Base-by-base conservation (phyloP, 2,888 invertebrate species). In the Thumatha senex region DNA sequence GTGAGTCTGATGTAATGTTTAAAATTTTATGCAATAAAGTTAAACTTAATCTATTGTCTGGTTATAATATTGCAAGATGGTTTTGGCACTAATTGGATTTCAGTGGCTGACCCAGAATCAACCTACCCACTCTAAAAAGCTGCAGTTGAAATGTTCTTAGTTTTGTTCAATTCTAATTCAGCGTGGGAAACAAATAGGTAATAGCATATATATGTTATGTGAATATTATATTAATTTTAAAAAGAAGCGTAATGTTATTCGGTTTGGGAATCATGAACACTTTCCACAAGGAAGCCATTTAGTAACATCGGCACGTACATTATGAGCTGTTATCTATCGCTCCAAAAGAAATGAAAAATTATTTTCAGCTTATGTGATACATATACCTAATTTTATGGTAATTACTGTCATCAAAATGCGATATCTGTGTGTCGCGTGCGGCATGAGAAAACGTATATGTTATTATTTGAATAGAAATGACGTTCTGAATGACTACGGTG, bases 401-500 rank as follows among this genome's bases (percentile, higher is more conserved):
- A 64, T 72, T 65, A 65, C 68, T 63, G 59, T 72, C 70, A 74
- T 72, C 72, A 72, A 72, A 74, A 68, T 64, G 74, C 74, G 68
- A 74, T 72, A 67, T 70, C 51, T 48, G 57, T 51, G 47, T 70
- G 65, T 67, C 72, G 65, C 67, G 63, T 56, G 58, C 48, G 60
- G 63, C 70, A 58, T 58, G 57, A 58, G 61, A 61, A 62, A 63
- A 58, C 72, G 59, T 63, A 74, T 63, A 60, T 68, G 72, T 64
- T 68, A 72, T 73, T 73, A 72, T 74, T 74, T 68, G 72, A 72
- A 72, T 72, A 72, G 66, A 63, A 62, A 72, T 71, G 62, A 66
- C 51, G 63, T 54, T 54, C 51, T 48, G 35, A 35, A 5, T 2
- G 29, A 14, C 7, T 42, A 54, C 49, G 48, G 39, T 39, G 34